Evolutionary conservation across 2,888 invertebrate species (phyloP).

Genomic region (Troides aeacus): DNA sequence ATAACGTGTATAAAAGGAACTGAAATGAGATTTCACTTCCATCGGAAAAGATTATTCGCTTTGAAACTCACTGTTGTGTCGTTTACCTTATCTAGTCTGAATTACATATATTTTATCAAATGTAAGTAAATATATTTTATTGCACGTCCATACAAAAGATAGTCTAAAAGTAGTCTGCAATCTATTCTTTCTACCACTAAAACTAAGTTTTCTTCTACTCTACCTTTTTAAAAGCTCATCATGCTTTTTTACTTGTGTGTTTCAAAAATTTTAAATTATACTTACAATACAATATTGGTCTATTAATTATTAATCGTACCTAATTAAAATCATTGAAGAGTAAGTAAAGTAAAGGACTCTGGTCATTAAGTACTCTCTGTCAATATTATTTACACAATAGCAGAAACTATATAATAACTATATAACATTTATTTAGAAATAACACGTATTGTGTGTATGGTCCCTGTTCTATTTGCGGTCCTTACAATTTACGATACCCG

Average conservation of each 20-base stretch:
- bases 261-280: no score
- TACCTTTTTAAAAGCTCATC: no score
- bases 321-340: background rate
- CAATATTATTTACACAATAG: background rate
- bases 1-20: slow-evolving; percentile 58
- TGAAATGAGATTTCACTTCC: slow-evolving; percentile 60
- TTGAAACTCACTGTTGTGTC: slow-evolving; percentile 31
- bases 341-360: background rate
- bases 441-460: slow-evolving; percentile 12
- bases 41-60: slow-evolving; percentile 52
- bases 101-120: slow-evolving; percentile 11
- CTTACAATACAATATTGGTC: no score
- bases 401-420: background rate
- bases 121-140: background rate
- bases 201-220: no score
- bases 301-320: no score
- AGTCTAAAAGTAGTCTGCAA: background rate
- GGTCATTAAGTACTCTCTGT: background rate
- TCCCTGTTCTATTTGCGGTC: slow-evolving; percentile 27
- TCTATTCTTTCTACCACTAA: no score
- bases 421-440: slow-evolving; percentile 9
- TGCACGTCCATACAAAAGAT: background rate
- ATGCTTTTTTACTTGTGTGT: no score
- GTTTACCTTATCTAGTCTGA: slow-evolving; percentile 1
- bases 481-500: slow-evolving; percentile 26